Conservation (phyloP, 2,113 vertebrate species). For the Ammospiza nelsoni region DNA sequence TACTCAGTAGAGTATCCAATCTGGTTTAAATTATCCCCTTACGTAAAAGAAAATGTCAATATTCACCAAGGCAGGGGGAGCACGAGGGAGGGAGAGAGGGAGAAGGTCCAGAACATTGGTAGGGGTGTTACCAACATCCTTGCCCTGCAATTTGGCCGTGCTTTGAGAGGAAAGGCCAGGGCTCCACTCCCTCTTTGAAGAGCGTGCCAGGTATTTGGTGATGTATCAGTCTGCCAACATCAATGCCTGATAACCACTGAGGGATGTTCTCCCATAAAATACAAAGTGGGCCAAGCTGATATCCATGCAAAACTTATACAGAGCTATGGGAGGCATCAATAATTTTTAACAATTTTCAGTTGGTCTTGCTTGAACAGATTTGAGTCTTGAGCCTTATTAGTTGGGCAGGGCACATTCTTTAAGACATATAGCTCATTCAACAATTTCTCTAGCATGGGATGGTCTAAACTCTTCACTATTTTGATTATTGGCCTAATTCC, state of each 20-base stretch:
- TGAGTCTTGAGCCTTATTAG: not conserved
- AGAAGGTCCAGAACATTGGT: not conserved
- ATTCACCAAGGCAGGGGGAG: not conserved
- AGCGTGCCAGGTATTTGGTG: not conserved
- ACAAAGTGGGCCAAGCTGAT: not conserved
- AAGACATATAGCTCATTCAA: not conserved
- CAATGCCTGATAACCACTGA: not conserved
- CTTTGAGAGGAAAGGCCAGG: not conserved
- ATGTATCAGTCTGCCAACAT: not conserved
- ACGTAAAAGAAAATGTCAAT: not conserved
- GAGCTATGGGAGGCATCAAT: not conserved
- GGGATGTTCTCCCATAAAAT: not conserved
- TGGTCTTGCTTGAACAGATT: not conserved
- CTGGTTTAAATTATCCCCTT: not conserved
- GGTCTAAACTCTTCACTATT: not conserved
- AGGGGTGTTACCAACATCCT: not conserved
- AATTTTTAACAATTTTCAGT: not conserved
- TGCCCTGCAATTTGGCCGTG: not conserved
- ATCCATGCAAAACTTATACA: not conserved
- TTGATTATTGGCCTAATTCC: not conserved
- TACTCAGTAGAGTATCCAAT: not conserved
- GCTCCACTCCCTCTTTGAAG: not conserved
- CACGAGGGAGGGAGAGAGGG: not conserved
- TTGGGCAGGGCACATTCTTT: not conserved
- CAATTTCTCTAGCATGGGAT: not conserved